Base-by-base conservation (phyloP, 2,888 invertebrate species). In the Labia minor region DNA sequence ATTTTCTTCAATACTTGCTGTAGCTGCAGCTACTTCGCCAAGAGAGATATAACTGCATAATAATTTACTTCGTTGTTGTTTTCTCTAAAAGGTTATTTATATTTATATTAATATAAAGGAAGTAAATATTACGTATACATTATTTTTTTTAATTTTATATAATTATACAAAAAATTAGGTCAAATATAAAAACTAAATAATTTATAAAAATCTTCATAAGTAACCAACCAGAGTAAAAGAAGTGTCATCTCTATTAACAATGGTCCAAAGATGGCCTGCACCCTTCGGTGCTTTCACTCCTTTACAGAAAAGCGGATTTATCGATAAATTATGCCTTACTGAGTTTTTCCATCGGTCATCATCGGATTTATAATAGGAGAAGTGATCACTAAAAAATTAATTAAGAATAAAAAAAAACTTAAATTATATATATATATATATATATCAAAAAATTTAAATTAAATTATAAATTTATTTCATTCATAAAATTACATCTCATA, bases 341-440 rank as follows among this genome's bases (percentile, higher is more conserved):
- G 92, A 93, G 75, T 94, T 94, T 79, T 94, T 94, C 93, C 93
- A 93, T 73, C 92, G 85, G 75, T 93, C 93, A 73, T 94, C 93
- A 74, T 91, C 89, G 61, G 90, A 89, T 76, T 91, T 91, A 81
- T 91, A 94, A 77, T 86, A 93, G 0, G 92, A 91, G 78, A 90
- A 93, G 69, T 88, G 89, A 74, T 91, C 90, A 1, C 93, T 93
- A 79, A 19, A 72, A 81, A 76, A 26, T 26, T 26, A 26, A 26
- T 26, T 6, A 26, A 68, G 21, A 37, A 69, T 49, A 63, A 21
- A n/a, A n/a, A n/a, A n/a, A n/a, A n/a, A n/a, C n/a, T n/a, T n/a
- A n/a, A n/a, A n/a, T n/a, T n/a, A n/a, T n/a, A n/a, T n/a, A n/a
- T n/a, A n/a, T n/a, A n/a, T n/a, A n/a, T n/a, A n/a, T n/a, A n/a